A percentile compares a stretch with the other conserved stretches of the same genome.
These are phyloP conservation scores for Vombatus ursinus DNA, from an alignment of 2,113 vertebrate genomes.

Conservation along the genomic window DNA sequence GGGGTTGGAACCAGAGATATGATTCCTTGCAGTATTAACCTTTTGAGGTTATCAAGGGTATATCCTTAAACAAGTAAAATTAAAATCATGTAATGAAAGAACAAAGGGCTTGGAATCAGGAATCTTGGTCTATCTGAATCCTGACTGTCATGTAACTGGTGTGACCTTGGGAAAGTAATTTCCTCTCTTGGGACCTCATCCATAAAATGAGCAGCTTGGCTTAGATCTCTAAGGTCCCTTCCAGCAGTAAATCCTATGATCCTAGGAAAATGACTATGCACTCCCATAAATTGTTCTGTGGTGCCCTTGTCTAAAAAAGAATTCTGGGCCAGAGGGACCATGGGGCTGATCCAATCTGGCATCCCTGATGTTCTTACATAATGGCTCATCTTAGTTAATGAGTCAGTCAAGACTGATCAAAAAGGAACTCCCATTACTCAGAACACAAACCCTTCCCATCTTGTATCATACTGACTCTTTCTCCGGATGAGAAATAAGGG, in stretches of 20 bases:
- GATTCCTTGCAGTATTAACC: not conserved
- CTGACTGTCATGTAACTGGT: not conserved
- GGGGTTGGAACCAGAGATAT: not conserved
- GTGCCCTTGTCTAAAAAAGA: constrained; percentile 55
- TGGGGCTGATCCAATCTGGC: constrained; percentile 44
- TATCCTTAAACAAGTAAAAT: not conserved
- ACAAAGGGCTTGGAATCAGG: not conserved
- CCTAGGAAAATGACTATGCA: constrained; percentile 27
- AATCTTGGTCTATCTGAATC: not conserved
- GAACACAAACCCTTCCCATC: too few relatives aligned
- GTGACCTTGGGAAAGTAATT: not conserved
- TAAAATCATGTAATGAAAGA: not conserved
- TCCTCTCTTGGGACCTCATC: not conserved
- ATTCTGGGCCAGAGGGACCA: not conserved
- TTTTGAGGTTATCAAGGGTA: not conserved
- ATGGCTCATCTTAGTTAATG: not conserved
- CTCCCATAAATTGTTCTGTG: constrained; percentile 51
- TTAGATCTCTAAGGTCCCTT: not conserved
- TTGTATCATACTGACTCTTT: not conserved
- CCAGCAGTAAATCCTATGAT: not conserved
- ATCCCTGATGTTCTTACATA: constrained; percentile 69
- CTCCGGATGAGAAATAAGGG: not conserved
- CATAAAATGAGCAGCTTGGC: not conserved
- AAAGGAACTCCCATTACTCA: not conserved
- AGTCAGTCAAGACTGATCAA: not conserved